Evolutionary conservation across 2,888 invertebrate species (phyloP).

Genomic region (Polymixis flavicincta): DNA sequence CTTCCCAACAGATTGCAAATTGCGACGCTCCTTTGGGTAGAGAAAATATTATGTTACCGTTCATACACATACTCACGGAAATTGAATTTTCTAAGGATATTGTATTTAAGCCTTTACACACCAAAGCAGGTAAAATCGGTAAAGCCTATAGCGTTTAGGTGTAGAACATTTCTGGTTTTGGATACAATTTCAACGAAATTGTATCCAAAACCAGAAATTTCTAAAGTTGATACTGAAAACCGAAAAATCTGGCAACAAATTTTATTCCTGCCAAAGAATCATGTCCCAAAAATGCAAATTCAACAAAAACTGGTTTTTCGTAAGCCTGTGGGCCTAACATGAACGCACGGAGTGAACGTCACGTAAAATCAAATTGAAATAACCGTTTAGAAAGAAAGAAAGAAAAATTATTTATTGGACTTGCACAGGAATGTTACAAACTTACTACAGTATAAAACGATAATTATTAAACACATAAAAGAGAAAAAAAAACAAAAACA

Average conservation of each 20-base stretch:
- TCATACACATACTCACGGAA: conserved; percentile 9
- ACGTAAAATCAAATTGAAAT: neutral
- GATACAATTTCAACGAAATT: too few relatives aligned
- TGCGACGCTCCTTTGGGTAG: neutral
- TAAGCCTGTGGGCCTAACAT: neutral
- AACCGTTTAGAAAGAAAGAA: too few relatives aligned
- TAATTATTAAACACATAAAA: too few relatives aligned
- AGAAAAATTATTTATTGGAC: too few relatives aligned
- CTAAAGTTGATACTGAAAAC: neutral
- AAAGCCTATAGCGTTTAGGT: neutral
- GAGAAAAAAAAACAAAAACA: too few relatives aligned
- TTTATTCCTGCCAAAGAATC: neutral
- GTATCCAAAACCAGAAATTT: neutral
- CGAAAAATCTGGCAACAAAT: neutral
- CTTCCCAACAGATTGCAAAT: neutral
- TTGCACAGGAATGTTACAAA: too few relatives aligned
- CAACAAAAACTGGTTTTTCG: neutral
- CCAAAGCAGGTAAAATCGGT: neutral
- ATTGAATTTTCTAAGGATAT: conserved; percentile 10
- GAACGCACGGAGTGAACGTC: neutral
- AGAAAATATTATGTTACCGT: conserved; percentile 21
- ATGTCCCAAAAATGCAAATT: too few relatives aligned
- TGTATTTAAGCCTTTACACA: neutral
- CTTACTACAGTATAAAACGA: too few relatives aligned
- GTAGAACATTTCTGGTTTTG: neutral